A percentile compares a stretch with the other conserved stretches of the same genome.
phyloP scores from a whole-genome alignment of 2,113 vertebrate genomes.

The Pontoporia blainvillei region DNA sequence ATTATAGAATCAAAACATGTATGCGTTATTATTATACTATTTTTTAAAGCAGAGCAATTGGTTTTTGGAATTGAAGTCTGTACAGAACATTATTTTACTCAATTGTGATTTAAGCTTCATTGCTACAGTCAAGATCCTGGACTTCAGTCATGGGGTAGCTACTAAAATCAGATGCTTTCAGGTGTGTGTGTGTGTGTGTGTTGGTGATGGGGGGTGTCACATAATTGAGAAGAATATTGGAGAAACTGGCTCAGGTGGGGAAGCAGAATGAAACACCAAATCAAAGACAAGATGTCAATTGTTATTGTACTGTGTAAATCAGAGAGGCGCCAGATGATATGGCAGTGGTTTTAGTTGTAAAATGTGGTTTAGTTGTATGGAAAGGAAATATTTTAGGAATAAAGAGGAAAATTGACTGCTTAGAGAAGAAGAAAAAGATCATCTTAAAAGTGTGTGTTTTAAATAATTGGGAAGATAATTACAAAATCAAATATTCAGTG shows the following conservation, averaged over 20 bases:
- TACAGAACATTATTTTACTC: not conserved
- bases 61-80: constrained; percentile 27
- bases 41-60: not conserved
- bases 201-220: not conserved
- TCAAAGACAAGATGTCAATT: constrained; percentile 46
- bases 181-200: not conserved
- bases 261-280: constrained; percentile 69
- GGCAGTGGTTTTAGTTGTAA: not conserved
- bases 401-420: not conserved
- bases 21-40: not conserved
- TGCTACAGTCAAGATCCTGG: not conserved
- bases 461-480: not conserved
- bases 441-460: not conserved
- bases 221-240: constrained; percentile 7
- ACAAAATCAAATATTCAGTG: not conserved
- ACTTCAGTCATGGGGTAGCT: not conserved
- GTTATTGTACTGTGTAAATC: not conserved
- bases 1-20: not conserved
- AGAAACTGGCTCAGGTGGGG: constrained; percentile 14
- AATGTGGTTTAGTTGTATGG: not conserved
- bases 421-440: not conserved
- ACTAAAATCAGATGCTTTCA: constrained; percentile 10
- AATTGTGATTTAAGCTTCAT: not conserved
- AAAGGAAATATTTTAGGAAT: constrained; percentile 23
- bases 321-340: not conserved